Evolutionary conservation across 2,888 invertebrate genomes (phyloP).

Genomic region (Prenolepis imparis): DNA sequence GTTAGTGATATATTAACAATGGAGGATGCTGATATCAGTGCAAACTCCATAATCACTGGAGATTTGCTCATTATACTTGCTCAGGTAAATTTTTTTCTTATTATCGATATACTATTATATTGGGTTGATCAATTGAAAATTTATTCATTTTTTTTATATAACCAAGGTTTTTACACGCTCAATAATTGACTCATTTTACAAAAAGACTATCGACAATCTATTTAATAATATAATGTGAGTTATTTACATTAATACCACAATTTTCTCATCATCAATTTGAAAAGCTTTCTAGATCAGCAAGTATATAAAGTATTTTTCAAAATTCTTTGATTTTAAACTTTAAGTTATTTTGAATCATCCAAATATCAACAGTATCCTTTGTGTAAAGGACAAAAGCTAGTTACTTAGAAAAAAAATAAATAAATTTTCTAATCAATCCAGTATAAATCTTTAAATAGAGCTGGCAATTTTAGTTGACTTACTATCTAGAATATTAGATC

Average conservation of each 20-base stretch:
- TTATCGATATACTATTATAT: background rate
- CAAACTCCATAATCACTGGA: conserved; percentile 93
- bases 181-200: background rate
- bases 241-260: background rate
- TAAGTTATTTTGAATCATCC: too few species aligned
- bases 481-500: conserved; percentile 16
- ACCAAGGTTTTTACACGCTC: background rate
- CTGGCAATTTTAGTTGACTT: background rate
- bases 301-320: too few species aligned
- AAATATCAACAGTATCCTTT: too few species aligned
- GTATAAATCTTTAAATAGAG: background rate
- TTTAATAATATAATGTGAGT: too few species aligned
- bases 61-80: conserved; percentile 92
- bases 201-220: too few species aligned
- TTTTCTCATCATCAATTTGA: background rate
- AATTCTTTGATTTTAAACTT: too few species aligned
- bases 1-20: conserved; percentile 89
- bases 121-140: background rate
- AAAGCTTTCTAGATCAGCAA: too few species aligned
- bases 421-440: background rate
- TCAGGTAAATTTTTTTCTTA: conserved; percentile 84
- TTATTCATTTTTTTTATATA: background rate
- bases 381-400: background rate
- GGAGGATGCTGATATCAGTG: conserved; percentile 84
- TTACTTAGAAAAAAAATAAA: background rate